Evolutionary conservation across 2,797 vertebrate species (phyloP).

Genomic region (Malacoctenus gilli): DNA sequence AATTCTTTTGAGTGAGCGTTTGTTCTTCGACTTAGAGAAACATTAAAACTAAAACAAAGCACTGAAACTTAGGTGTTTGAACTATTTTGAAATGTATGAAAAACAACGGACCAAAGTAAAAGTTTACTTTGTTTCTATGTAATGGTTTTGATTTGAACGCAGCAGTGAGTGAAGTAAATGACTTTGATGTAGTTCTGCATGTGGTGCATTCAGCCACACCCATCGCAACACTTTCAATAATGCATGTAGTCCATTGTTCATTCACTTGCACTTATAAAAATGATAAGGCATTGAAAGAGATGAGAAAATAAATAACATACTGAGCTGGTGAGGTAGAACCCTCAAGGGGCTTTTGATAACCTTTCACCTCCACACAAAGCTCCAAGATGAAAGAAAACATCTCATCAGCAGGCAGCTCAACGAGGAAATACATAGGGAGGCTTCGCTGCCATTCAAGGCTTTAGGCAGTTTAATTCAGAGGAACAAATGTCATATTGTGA

Average conservation of each 20-base stretch:
- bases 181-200: neutral
- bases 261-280: slow-evolving; percentile 49
- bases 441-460: slow-evolving; percentile 11
- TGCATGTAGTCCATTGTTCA: slow-evolving; percentile 44
- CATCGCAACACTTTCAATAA: slow-evolving; percentile 35
- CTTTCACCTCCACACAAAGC: slow-evolving; percentile 50
- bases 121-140: slow-evolving; percentile 8
- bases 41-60: slow-evolving; percentile 69
- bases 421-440: slow-evolving; percentile 13
- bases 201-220: slow-evolving; percentile 19
- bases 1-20: slow-evolving; percentile 62
- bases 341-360: slow-evolving; percentile 46
- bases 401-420: slow-evolving; percentile 13
- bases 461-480: slow-evolving; percentile 20
- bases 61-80: slow-evolving; percentile 33
- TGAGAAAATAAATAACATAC: slow-evolving; percentile 52
- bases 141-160: slow-evolving; percentile 21
- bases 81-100: slow-evolving; percentile 36
- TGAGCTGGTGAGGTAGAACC: slow-evolving; percentile 31
- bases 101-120: slow-evolving; percentile 18
- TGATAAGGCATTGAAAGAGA: slow-evolving; percentile 36
- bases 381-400: slow-evolving; percentile 45
- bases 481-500: no score
- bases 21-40: slow-evolving; percentile 73
- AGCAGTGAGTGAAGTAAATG: slow-evolving; percentile 15